phyloP scores from a whole-genome alignment of 2,797 vertebrate species.

The Antennarius maculatus region DNA sequence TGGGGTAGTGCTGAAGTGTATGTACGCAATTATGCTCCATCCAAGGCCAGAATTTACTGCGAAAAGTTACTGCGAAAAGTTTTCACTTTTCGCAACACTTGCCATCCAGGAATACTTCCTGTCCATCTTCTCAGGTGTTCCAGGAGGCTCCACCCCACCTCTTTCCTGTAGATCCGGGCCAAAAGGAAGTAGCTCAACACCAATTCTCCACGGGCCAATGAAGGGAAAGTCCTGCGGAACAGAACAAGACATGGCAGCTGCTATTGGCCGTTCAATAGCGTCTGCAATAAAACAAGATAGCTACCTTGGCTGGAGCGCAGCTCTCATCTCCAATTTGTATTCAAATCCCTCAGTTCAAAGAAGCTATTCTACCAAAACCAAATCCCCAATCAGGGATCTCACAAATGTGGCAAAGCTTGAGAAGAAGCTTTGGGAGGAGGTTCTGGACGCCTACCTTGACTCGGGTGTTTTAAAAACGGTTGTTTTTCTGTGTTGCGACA shows the following conservation, averaged over 20 bases:
- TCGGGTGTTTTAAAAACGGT: conserved; percentile 6
- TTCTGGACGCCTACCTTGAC: conserved; percentile 9
- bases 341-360: not conserved
- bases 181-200: conserved; percentile 58
- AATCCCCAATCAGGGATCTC: conserved; percentile 25
- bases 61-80: conserved; percentile 27
- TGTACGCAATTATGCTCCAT: conserved; percentile 28
- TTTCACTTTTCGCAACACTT: conserved; percentile 42
- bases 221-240: conserved; percentile 47
- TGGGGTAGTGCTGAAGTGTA: conserved; percentile 39
- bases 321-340: conserved; percentile 20
- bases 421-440: conserved; percentile 8
- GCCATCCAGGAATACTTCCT: conserved; percentile 29
- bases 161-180: conserved; percentile 21
- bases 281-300: conserved; percentile 18
- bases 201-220: conserved; percentile 41
- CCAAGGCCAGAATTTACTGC: conserved; percentile 45
- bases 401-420: conserved; percentile 7
- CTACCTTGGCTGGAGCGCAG: conserved; percentile 3
- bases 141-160: conserved; percentile 17
- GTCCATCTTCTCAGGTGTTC: conserved; percentile 53
- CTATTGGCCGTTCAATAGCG: conserved; percentile 16
- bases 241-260: conserved; percentile 54
- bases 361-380: conserved; percentile 11
- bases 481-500: not conserved